Conservation (phyloP, 2,888 invertebrate genomes). For the Orchesellides sinensis region DNA sequence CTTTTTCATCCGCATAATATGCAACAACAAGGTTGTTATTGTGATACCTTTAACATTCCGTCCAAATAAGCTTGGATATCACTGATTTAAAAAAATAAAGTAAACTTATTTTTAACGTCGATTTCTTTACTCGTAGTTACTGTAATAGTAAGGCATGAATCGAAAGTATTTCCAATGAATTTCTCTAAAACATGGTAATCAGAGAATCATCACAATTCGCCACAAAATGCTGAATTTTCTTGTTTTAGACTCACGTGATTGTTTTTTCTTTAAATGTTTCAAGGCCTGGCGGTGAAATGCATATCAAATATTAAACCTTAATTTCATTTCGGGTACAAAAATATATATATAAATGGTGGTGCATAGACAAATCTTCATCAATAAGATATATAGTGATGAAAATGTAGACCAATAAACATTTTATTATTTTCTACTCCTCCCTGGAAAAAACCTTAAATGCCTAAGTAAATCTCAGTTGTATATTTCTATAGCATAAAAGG, state of each 20-base stretch:
- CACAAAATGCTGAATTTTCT: too few species aligned
- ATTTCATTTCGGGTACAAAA: too few species aligned
- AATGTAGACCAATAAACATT: too few species aligned
- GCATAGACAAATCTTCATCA: too few species aligned
- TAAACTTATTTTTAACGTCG: neutral
- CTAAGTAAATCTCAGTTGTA: neutral
- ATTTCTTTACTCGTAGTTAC: neutral
- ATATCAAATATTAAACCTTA: too few species aligned
- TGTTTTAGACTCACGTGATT: too few species aligned
- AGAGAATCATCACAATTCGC: neutral
- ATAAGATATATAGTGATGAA: too few species aligned
- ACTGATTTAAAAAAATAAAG: too few species aligned
- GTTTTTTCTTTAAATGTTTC: too few species aligned
- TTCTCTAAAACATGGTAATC: neutral
- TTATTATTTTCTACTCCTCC: neutral
- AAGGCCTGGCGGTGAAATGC: too few species aligned
- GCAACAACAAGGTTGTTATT: too few species aligned
- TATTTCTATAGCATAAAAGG: neutral
- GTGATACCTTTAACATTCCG: neutral
- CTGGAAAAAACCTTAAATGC: slow-evolving; percentile 5
- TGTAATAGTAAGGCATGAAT: slow-evolving; percentile 1
- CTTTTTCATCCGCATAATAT: too few species aligned
- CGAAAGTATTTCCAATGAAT: neutral
- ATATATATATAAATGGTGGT: neutral
- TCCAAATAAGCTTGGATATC: neutral